These are phyloP conservation scores for Oscheius sp. DNA, from an alignment of 2,888 invertebrate species.

Conservation along the genomic window DNA sequence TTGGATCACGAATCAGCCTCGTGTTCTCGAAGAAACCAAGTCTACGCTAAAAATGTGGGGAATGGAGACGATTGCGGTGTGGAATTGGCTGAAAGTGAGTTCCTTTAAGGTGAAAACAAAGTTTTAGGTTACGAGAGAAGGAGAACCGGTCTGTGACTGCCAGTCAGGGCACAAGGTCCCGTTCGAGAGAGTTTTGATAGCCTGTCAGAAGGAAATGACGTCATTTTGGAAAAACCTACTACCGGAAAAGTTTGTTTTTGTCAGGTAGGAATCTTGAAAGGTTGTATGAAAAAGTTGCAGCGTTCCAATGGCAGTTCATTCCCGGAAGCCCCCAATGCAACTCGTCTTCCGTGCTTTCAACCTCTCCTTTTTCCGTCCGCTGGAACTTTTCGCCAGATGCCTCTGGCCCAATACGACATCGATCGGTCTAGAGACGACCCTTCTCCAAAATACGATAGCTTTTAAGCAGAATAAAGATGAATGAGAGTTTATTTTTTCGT, in stretches of 20 bases:
- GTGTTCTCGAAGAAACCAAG: constrained; percentile 77
- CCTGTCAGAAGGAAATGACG: constrained; percentile 70
- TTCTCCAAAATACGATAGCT: constrained; percentile 58
- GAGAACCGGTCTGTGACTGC: constrained; percentile 82
- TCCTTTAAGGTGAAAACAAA: not conserved
- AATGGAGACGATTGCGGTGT: constrained; percentile 81
- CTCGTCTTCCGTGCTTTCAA: constrained; percentile 73
- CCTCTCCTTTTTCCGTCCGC: constrained; percentile 75
- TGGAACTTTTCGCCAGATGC: constrained; percentile 93
- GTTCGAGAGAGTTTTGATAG: constrained; percentile 85
- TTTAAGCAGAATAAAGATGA: constrained; percentile 6
- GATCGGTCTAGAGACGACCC: constrained; percentile 86
- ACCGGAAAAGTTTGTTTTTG: constrained; percentile 38
- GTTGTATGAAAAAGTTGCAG: constrained; percentile 41
- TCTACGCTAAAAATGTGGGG: constrained; percentile 84
- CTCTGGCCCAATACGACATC: constrained; percentile 87
- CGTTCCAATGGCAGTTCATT: constrained; percentile 88
- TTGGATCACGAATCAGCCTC: constrained; percentile 87
- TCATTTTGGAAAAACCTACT: constrained; percentile 8
- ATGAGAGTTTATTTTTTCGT: not conserved
- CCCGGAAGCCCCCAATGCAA: constrained; percentile 92
- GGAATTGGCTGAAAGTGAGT: constrained; percentile 88
- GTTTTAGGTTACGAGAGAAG: constrained; percentile 80
- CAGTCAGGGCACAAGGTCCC: constrained; percentile 84
- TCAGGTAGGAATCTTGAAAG: constrained; percentile 43